Conservation (phyloP, 2,888 invertebrate genomes). For the Megamerina dolium region DNA sequence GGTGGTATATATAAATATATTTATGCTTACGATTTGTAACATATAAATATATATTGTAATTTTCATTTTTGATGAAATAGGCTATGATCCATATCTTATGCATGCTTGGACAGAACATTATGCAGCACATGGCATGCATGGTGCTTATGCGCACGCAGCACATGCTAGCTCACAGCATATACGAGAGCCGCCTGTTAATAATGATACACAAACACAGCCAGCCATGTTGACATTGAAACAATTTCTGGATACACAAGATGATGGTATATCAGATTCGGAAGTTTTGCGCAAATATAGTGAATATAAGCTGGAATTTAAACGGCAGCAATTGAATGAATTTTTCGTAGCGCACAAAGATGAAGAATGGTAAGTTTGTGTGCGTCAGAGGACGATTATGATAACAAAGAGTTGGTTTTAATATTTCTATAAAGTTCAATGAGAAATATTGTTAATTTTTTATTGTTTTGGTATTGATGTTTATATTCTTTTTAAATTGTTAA, state of each 20-base stretch:
- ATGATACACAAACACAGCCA: conserved; percentile 67
- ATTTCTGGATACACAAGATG: conserved; percentile 93
- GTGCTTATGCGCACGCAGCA: conserved; percentile 27
- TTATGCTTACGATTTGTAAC: neutral
- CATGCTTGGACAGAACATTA: conserved; percentile 49
- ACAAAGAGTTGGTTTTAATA: neutral
- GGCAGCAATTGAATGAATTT: conserved; percentile 96
- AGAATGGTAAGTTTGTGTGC: conserved; percentile 96
- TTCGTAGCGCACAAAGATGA: conserved; percentile 99
- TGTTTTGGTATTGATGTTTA: too few relatives aligned
- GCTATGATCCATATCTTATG: conserved; percentile 46
- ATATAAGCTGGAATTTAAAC: conserved; percentile 93
- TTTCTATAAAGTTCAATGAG: neutral
- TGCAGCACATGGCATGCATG: conserved; percentile 40
- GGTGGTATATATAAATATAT: conserved; percentile 31
- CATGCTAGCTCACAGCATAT: conserved; percentile 29
- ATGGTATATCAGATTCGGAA: conserved; percentile 94
- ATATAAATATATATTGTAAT: neutral
- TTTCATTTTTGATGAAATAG: conserved; percentile 20
- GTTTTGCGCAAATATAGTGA: conserved; percentile 96
- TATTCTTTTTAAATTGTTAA: conserved; percentile 9
- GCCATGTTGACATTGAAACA: conserved; percentile 97
- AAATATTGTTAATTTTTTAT: neutral
- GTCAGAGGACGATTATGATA: neutral
- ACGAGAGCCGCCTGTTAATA: conserved; percentile 34